A percentile compares a stretch with the other conserved stretches of the same genome.
phyloP scores from a whole-genome alignment of 1,140 invertebrate species.

The Apolygus lucorum region DNA sequence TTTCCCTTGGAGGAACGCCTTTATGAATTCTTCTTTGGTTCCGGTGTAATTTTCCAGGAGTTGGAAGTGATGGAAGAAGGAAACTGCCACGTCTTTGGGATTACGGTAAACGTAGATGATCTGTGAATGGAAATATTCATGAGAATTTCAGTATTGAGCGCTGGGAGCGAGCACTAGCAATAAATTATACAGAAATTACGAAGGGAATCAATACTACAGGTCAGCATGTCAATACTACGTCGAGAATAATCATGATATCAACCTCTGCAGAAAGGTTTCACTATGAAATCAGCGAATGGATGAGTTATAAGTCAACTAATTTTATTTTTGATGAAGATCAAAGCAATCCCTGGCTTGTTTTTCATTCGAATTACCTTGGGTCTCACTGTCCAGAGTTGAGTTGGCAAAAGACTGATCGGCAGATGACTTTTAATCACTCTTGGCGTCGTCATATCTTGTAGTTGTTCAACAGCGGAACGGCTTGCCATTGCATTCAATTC shows the following conservation, averaged over 20 bases:
- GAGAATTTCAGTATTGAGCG: too few relatives aligned
- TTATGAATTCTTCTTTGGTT: conserved; percentile 52
- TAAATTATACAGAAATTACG: too few relatives aligned
- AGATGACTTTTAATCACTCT: conserved; percentile 42
- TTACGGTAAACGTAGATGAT: conserved; percentile 70
- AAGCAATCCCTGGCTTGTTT: too few relatives aligned
- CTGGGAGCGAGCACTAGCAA: too few relatives aligned
- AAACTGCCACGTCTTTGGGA: conserved; percentile 45
- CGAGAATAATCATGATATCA: too few relatives aligned
- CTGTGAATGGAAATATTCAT: conserved; percentile 41
- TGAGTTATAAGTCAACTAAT: too few relatives aligned
- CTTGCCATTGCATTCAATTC: not conserved
- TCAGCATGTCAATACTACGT: too few relatives aligned
- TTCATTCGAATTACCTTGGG: conserved; percentile 35
- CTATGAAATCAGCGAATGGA: too few relatives aligned
- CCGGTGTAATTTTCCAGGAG: conserved; percentile 50
- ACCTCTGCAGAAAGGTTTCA: too few relatives aligned
- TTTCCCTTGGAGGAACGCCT: conserved; percentile 44
- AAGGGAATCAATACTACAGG: too few relatives aligned
- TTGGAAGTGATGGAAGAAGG: conserved; percentile 61
- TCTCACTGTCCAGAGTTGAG: conserved; percentile 33
- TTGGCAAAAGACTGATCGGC: conserved; percentile 40
- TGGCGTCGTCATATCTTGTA: conserved; percentile 37
- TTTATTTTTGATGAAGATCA: too few relatives aligned
- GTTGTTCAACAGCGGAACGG: conserved; percentile 29